phyloP scores from a whole-genome alignment of 2,888 invertebrate genomes.

The Agrilus biguttatus region DNA sequence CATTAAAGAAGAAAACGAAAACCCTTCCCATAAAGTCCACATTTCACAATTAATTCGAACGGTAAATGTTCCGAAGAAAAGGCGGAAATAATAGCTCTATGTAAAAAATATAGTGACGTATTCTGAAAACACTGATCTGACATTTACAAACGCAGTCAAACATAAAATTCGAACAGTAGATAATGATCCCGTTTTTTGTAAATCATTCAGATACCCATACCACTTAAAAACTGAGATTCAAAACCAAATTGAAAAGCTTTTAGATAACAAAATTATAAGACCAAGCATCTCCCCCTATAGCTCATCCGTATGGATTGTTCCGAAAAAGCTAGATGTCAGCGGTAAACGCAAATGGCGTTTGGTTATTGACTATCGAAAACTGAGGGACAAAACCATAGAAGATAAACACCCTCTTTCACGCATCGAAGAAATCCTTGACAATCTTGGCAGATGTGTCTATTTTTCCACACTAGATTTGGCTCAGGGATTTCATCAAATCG shows the following conservation, averaged over 20 bases:
- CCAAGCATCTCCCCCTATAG: constrained; percentile 5
- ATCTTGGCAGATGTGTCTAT: constrained; percentile 9
- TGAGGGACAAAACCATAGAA: constrained; percentile 6
- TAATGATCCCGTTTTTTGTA: background rate
- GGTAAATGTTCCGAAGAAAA: constrained; percentile 2
- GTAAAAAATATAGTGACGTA: background rate
- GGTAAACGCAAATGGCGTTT: constrained; percentile 3
- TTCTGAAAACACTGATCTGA: constrained; percentile 3
- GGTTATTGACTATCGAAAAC: constrained; percentile 5
- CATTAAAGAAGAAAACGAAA: no score
- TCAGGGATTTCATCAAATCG: constrained; percentile 15
- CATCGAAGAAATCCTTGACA: constrained; percentile 13
- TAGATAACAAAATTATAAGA: constrained; percentile 4
- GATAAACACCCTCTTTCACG: constrained; percentile 9
- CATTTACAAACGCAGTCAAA: constrained; percentile 4
- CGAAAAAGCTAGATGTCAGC: constrained; percentile 2
- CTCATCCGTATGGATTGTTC: background rate
- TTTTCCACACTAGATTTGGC: constrained; percentile 11
- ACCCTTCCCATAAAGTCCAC: background rate
- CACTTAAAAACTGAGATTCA: background rate
- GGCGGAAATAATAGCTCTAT: background rate
- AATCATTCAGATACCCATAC: background rate
- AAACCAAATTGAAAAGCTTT: background rate
- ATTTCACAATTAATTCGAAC: constrained; percentile 1
- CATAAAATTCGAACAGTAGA: constrained; percentile 4